Percentiles rank a stretch among this genome's conserved stretches.
Evolutionary conservation across 2,797 vertebrate species (phyloP).

Genomic region (Etheostoma perlongum): DNA sequence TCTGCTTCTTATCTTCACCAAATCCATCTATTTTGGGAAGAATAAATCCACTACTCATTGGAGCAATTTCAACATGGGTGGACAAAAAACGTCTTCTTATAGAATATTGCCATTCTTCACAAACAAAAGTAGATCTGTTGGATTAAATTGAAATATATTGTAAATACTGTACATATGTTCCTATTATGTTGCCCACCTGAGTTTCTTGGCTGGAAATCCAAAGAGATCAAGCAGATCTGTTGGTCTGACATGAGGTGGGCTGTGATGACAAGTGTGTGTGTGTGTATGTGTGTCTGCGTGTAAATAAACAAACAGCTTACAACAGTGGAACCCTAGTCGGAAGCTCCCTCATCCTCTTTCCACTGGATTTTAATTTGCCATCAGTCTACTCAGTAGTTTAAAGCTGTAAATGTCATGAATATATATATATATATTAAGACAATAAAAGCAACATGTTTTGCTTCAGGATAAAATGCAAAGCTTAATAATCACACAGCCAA

Average conservation of each 20-base stretch:
- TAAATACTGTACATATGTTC: neutral
- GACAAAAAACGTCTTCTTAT: conserved; percentile 21
- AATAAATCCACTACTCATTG: conserved; percentile 62
- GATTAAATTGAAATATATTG: conserved; percentile 5
- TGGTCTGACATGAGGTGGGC: conserved; percentile 37
- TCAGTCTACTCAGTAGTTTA: conserved; percentile 10
- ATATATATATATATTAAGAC: neutral
- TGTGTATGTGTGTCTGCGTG: conserved; percentile 31
- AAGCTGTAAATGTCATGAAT: neutral
- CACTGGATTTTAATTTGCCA: conserved; percentile 19
- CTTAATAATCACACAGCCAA: neutral
- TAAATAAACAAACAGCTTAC: conserved; percentile 26
- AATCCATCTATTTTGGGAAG: conserved; percentile 70
- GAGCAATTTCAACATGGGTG: conserved; percentile 49
- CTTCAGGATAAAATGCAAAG: neutral
- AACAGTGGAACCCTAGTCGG: conserved; percentile 11
- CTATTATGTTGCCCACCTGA: neutral
- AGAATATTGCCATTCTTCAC: neutral
- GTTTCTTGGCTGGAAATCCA: conserved; percentile 43
- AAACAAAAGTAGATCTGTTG: conserved; percentile 5
- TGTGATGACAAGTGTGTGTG: conserved; percentile 36
- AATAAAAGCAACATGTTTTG: neutral
- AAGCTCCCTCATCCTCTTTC: conserved; percentile 32
- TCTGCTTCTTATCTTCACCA: conserved; percentile 63
- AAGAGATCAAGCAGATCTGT: conserved; percentile 43